Evolutionary conservation across 37 sponge, comb jelly and placozoan species (phyloP).

Genomic region (Oscarella lobularis): DNA sequence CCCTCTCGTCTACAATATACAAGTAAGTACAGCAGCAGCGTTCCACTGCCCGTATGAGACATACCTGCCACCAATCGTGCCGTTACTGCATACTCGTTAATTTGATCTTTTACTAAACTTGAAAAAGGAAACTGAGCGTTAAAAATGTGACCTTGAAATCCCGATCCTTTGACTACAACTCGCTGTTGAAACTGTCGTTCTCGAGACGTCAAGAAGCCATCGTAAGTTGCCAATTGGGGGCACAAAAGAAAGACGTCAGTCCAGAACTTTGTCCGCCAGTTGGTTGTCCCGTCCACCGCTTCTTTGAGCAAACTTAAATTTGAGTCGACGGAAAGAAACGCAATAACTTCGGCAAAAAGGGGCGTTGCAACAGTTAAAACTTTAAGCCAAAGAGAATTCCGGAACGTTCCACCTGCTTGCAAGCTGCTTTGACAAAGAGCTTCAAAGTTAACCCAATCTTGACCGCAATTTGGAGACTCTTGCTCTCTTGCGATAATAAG

Average conservation of each 20-base stretch:
- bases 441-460: constrained; percentile 13
- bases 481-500: not conserved
- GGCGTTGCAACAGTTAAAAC: constrained; percentile 8
- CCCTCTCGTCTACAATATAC: no score
- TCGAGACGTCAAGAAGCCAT: no score
- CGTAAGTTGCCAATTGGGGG: not conserved
- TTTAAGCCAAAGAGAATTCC: constrained; percentile 3
- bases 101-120: not conserved
- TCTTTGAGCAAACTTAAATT: constrained; percentile 30
- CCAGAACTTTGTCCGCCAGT: not conserved
- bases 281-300: not conserved
- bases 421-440: constrained; percentile 6
- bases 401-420: constrained; percentile 26
- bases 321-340: constrained; percentile 3
- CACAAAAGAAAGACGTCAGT: not conserved
- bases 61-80: not conserved
- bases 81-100: no score
- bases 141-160: not conserved
- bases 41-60: not conserved
- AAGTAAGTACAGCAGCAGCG: no score
- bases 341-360: constrained; percentile 19
- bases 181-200: no score
- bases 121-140: not conserved
- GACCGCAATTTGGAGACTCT: no score
- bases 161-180: not conserved